Conservation (phyloP, 2,113 vertebrate species). For the Pelvicachromis taeniatus region DNA sequence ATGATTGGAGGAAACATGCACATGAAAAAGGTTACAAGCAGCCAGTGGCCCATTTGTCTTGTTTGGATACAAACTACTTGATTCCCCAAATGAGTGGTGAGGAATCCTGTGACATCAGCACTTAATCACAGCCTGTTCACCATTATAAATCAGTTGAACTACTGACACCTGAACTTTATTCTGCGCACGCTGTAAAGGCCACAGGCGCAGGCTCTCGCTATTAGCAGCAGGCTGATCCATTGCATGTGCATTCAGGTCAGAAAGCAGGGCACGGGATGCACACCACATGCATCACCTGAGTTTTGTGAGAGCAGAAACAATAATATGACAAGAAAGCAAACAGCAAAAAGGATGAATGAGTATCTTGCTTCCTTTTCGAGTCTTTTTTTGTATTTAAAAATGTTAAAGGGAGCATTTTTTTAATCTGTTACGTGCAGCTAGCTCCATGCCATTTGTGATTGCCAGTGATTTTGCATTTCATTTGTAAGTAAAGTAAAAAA, state of each 20-base stretch:
- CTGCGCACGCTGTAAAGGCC: conserved; percentile 69
- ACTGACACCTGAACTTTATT: conserved; percentile 79
- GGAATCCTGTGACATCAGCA: conserved; percentile 65
- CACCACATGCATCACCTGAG: conserved; percentile 49
- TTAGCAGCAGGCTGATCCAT: conserved; percentile 74
- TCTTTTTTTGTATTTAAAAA: neutral
- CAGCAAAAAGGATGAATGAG: neutral
- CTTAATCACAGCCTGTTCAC: conserved; percentile 70
- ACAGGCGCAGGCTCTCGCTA: conserved; percentile 52
- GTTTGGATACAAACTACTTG: conserved; percentile 70
- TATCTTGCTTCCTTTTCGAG: neutral
- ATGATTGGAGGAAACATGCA: conserved; percentile 58
- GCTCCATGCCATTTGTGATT: neutral
- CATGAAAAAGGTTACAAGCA: conserved; percentile 73
- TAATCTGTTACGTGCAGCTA: neutral
- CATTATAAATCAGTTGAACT: conserved; percentile 82
- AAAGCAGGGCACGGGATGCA: conserved; percentile 39
- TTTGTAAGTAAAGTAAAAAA: neutral
- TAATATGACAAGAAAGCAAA: conserved; percentile 31
- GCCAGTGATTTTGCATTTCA: neutral
- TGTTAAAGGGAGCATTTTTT: neutral
- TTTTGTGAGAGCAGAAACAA: conserved; percentile 19
- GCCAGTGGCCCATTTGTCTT: conserved; percentile 71
- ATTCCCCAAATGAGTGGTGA: conserved; percentile 75
- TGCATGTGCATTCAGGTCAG: conserved; percentile 73